Conservation (phyloP, 2,888 invertebrate genomes). For the Trachelus troglodyta region DNA sequence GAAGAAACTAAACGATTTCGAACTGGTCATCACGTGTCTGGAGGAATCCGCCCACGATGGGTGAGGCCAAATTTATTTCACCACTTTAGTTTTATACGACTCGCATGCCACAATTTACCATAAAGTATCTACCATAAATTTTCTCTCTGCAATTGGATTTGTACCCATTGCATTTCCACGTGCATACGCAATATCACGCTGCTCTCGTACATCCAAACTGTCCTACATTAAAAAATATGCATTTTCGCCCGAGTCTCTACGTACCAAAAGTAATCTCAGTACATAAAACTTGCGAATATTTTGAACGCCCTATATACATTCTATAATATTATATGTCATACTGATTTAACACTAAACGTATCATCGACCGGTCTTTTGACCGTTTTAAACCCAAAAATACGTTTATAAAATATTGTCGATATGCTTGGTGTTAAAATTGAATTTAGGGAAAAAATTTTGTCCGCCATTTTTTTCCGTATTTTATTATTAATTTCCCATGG, state of each 20-base stretch:
- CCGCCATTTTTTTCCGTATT: not conserved
- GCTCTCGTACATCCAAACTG: not conserved
- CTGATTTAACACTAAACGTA: not conserved
- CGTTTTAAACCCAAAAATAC: too few relatives aligned
- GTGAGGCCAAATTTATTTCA: conserved; percentile 38
- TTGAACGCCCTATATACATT: not conserved
- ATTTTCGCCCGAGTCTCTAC: not conserved
- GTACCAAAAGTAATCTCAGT: not conserved
- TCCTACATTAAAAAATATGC: not conserved
- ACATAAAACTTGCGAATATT: not conserved
- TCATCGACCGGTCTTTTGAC: too few relatives aligned
- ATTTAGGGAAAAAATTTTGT: not conserved
- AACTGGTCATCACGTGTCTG: conserved; percentile 69
- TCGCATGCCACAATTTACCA: not conserved
- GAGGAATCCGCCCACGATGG: conserved; percentile 69
- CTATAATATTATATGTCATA: not conserved
- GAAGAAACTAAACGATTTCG: conserved; percentile 68
- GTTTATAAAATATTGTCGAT: too few relatives aligned
- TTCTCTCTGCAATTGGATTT: not conserved
- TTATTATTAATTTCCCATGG: not conserved
- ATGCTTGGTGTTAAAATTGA: not conserved
- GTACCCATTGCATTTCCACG: not conserved
- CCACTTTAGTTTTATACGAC: not conserved
- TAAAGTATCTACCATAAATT: not conserved
- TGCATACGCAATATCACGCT: not conserved